Percentiles rank a stretch among this genome's conserved stretches.
These are phyloP conservation scores for Iselma pallidipennis DNA, from an alignment of 2,888 invertebrate species.

Conservation along the genomic window DNA sequence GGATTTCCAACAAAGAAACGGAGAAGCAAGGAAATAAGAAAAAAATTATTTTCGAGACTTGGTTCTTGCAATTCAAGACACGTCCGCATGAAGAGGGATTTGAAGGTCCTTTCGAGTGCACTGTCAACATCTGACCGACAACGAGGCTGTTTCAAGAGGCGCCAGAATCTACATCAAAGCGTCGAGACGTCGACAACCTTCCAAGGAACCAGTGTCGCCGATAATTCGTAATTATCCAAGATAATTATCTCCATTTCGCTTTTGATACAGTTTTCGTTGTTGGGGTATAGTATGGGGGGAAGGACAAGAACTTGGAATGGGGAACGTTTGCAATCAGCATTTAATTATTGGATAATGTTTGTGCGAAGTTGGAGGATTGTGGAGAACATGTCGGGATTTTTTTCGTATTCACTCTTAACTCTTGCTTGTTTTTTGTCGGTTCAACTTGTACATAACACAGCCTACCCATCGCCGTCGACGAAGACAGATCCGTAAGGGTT, in stretches of 20 bases:
- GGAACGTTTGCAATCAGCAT: not conserved
- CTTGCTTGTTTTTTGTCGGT: not conserved
- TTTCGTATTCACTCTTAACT: too few relatives aligned
- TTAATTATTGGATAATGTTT: constrained; percentile 1
- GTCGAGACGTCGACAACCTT: constrained; percentile 6
- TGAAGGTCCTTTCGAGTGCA: constrained; percentile 29
- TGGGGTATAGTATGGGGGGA: not conserved
- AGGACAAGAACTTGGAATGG: not conserved
- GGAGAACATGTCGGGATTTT: too few relatives aligned
- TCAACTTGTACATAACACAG: constrained; percentile 12
- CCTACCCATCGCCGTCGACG: constrained; percentile 20
- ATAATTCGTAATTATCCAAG: not conserved
- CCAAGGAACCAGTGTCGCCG: constrained; percentile 1
- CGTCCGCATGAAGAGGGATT: not conserved
- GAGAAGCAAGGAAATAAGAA: not conserved
- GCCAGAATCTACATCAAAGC: constrained; percentile 30
- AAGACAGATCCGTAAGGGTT: constrained; percentile 44
- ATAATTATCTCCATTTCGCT: not conserved
- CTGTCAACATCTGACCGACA: constrained; percentile 35
- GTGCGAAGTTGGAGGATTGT: not conserved
- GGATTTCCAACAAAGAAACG: not conserved
- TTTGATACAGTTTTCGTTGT: not conserved
- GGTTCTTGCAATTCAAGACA: not conserved
- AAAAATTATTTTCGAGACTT: not conserved
- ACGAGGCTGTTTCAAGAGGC: constrained; percentile 31